Evolutionary conservation across 2,797 vertebrate species (phyloP), one percentile per base, ranked within the genome.

Genomic region (Leptatherina wallacei): DNA sequence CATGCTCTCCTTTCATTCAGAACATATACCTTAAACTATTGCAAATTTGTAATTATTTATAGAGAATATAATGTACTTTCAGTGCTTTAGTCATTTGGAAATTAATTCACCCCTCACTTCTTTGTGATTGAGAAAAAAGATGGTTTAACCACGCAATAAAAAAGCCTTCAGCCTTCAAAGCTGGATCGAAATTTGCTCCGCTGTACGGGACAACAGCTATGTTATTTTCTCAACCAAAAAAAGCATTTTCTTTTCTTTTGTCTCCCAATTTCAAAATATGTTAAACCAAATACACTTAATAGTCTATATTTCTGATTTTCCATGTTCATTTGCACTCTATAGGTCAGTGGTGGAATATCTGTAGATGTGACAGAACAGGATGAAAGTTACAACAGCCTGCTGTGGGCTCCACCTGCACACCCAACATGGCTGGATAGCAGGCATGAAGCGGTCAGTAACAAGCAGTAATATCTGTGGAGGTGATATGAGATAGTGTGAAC

Each of bases 381-480:
- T 40, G 90, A 91, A 76, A 92, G 86, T 1, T 2, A 78, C 77
- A 80, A 69, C 32, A 71, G 32, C 60, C 64, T 70, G 20, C 63
- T 75, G 80, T 75, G 77, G 63, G 62, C 61, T 59, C 71, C 79
- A 61, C 68, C 75, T 29, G 61, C 68, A 67, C 89, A 90, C 52
- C 51, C 70, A 40, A 95, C 96, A 29, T 97, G 96, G 96, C 75
- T 95, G 69, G 94, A 94, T 40, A 88, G 84, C 71, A 95, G 91
- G 84, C 81, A 40, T 33, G 78, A 93, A 66, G 86, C 84, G 88
- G 95, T 96, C 70, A 90, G 91, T 93, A 75, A 83, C 66, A 54
- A 67, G 22, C 40, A 77, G 3, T 38, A 30, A 59, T 73, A 69
- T 54, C 67, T 69, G 33, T 30, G n/a, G 67, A 58, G 11, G 38